These are phyloP conservation scores for Heliconius melpomene DNA, from an alignment of 1,140 invertebrate genomes.

Conservation along the genomic window DNA sequence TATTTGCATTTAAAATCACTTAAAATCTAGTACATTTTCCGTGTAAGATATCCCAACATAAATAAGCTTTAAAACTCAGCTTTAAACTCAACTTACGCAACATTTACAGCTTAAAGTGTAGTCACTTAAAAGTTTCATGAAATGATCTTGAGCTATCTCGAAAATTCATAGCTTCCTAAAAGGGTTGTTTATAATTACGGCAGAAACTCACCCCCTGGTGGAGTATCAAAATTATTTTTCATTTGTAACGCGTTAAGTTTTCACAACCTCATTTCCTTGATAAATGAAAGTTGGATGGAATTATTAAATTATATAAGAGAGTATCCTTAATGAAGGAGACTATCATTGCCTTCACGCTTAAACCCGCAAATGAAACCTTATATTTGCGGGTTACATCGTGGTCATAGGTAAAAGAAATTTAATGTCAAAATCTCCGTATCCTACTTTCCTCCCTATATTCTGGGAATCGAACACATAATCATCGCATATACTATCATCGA, in stretches of 20 bases:
- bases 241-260: constrained; percentile 7
- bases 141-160: constrained; percentile 26
- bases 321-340: too few species aligned
- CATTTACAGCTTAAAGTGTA: constrained; percentile 20
- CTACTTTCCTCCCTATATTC: too few species aligned
- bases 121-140: constrained; percentile 25
- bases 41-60: constrained; percentile 3
- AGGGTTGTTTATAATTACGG: constrained; percentile 20
- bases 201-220: background rate
- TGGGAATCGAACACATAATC: too few species aligned
- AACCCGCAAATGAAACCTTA: too few species aligned
- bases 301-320: background rate
- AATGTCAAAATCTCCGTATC: too few species aligned
- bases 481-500: too few species aligned
- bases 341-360: too few species aligned
- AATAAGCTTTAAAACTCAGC: constrained; percentile 10
- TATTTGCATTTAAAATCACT: background rate
- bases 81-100: constrained; percentile 18
- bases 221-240: constrained; percentile 9
- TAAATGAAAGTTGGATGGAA: background rate
- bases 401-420: too few species aligned
- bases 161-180: constrained; percentile 30
- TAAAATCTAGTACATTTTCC: background rate
- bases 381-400: too few species aligned
- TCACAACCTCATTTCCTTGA: constrained; percentile 5